These are phyloP conservation scores for Muscicapa striata DNA, from an alignment of 2,797 vertebrate genomes.

Conservation along the genomic window DNA sequence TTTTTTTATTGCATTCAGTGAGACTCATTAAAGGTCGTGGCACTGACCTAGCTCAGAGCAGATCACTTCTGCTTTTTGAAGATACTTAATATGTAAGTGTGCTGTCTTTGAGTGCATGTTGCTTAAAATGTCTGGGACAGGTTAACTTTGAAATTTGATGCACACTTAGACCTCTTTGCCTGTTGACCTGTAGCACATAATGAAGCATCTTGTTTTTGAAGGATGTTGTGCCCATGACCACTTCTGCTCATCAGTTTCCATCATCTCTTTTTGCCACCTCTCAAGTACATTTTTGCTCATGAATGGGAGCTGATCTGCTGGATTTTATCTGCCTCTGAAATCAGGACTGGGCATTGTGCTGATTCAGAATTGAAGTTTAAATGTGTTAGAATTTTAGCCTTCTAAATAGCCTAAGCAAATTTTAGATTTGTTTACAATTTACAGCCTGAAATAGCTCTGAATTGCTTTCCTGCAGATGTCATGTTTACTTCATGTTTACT, in stretches of 20 bases:
- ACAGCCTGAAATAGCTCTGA: neutral
- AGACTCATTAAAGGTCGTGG: neutral
- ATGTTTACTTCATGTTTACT: neutral
- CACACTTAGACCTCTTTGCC: neutral
- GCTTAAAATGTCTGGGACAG: neutral
- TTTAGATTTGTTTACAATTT: neutral
- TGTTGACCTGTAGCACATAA: neutral
- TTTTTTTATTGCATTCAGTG: neutral
- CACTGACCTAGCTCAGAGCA: neutral
- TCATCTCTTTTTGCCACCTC: accelerated
- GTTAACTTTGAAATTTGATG: neutral
- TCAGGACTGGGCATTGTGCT: neutral
- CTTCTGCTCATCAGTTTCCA: neutral
- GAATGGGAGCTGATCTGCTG: neutral
- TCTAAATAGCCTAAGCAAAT: neutral
- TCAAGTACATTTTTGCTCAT: neutral
- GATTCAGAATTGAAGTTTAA: neutral
- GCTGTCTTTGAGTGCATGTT: neutral
- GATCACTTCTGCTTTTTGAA: neutral
- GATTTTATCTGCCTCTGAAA: neutral
- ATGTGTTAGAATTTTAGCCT: neutral
- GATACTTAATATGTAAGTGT: neutral
- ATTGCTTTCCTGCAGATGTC: neutral
- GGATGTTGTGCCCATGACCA: neutral
- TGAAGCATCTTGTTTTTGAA: neutral